These are phyloP conservation scores for Sinohyriopsis cumingii DNA, from an alignment of 2,888 invertebrate species.

Conservation along the genomic window DNA sequence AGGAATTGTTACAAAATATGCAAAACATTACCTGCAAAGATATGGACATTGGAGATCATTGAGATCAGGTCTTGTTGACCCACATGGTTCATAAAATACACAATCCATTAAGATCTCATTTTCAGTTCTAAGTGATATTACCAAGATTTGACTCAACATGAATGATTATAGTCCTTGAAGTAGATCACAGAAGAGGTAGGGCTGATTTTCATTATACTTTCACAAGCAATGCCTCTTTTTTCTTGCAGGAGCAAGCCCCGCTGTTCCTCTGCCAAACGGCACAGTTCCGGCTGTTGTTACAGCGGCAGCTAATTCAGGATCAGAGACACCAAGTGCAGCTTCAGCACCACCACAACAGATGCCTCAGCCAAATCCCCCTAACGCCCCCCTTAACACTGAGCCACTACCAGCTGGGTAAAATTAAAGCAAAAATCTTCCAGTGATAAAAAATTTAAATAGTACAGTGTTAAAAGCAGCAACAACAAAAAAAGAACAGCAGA, in stretches of 20 bases:
- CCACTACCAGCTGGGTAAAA: slow-evolving; percentile 52
- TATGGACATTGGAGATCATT: too few relatives aligned
- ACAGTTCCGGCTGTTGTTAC: slow-evolving; percentile 28
- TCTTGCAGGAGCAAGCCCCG: too few relatives aligned
- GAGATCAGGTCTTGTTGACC: too few relatives aligned
- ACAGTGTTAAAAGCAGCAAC: not conserved
- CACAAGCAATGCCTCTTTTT: too few relatives aligned
- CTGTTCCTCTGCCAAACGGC: slow-evolving; percentile 15
- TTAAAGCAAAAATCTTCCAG: too few relatives aligned
- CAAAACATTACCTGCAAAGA: too few relatives aligned
- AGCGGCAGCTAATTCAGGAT: slow-evolving; percentile 21
- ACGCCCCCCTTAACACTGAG: slow-evolving; percentile 26
- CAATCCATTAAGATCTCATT: too few relatives aligned
- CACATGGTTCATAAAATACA: too few relatives aligned
- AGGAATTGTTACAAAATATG: too few relatives aligned
- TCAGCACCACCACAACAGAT: slow-evolving; percentile 14
- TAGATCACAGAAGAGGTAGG: slow-evolving; percentile 2
- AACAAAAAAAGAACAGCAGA: not conserved
- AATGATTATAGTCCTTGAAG: not conserved
- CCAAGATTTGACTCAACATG: not conserved
- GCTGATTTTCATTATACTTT: not conserved
- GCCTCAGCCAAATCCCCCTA: not conserved
- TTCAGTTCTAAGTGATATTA: too few relatives aligned
- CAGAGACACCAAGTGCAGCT: slow-evolving; percentile 7
- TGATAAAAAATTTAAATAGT: not conserved